phyloP scores from a whole-genome alignment of 2,113 vertebrate genomes.

The Myrmecophaga tridactyla region DNA sequence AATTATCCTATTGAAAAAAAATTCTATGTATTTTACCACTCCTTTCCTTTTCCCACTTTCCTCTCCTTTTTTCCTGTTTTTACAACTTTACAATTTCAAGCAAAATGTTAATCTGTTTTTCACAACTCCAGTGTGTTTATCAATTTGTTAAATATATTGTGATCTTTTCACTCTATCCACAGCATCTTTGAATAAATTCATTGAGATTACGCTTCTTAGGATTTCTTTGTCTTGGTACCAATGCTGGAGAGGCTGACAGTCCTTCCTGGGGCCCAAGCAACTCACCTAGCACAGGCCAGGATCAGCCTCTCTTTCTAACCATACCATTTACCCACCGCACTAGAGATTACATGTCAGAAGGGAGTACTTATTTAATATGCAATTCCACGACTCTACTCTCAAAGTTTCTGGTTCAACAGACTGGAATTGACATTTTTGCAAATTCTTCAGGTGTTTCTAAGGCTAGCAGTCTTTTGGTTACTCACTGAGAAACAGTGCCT shows the following conservation, averaged over 20 bases:
- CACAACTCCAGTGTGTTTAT: conserved; percentile 38
- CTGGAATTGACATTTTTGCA: neutral
- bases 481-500: neutral
- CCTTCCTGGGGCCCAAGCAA: neutral
- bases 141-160: conserved; percentile 45
- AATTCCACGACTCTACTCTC: neutral
- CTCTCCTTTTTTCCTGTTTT: neutral
- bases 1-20: neutral
- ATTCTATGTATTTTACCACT: neutral
- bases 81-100: conserved; percentile 44
- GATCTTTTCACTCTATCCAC: neutral
- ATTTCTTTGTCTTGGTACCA: neutral
- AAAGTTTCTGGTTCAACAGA: neutral
- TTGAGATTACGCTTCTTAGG: neutral
- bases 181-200: conserved; percentile 11
- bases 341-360: neutral
- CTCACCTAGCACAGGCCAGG: neutral
- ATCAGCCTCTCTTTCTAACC: neutral
- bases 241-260: neutral
- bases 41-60: neutral
- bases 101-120: conserved; percentile 52
- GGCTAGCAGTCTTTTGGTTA: neutral
- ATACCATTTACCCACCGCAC: neutral
- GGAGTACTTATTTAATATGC: neutral
- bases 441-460: neutral